Conservation (phyloP, 2,888 invertebrate species). For the Acleris cristana region DNA sequence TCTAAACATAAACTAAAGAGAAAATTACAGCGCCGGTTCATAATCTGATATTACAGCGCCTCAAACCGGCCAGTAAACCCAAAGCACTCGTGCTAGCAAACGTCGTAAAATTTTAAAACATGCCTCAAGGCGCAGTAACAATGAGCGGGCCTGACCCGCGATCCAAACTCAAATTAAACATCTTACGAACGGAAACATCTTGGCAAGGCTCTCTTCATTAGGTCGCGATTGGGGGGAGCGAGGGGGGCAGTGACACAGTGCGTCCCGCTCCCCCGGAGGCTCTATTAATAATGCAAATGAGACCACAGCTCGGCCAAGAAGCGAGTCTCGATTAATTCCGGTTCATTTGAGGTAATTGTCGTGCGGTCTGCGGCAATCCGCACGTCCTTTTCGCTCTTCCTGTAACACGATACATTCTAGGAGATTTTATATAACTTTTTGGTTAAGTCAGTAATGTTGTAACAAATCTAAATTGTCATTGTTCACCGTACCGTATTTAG, state of each 20-base stretch:
- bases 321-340: conserved; percentile 82
- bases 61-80: conserved; percentile 2
- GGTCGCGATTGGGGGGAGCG: conserved; percentile 70
- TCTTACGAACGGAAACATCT: conserved; percentile 83
- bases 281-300: conserved; percentile 85
- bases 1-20: no score
- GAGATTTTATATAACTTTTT: not conserved
- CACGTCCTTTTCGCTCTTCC: conserved; percentile 42
- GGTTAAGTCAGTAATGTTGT: not conserved
- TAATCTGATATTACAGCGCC: not conserved
- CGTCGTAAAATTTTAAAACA: conserved; percentile 32
- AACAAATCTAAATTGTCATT: no score
- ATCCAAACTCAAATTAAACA: conserved; percentile 82
- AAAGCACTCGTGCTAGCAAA: conserved; percentile 3
- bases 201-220: conserved; percentile 82
- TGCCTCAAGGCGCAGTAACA: conserved; percentile 66
- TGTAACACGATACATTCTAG: not conserved
- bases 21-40: not conserved
- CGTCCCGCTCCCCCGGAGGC: conserved; percentile 59
- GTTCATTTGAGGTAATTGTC: conserved; percentile 84
- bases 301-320: conserved; percentile 83
- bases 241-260: conserved; percentile 73
- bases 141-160: conserved; percentile 77
- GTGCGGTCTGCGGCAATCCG: conserved; percentile 69
- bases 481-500: no score